These are phyloP conservation scores for Actenoides hombroni DNA, from an alignment of 2,113 vertebrate species.

Conservation along the genomic window DNA sequence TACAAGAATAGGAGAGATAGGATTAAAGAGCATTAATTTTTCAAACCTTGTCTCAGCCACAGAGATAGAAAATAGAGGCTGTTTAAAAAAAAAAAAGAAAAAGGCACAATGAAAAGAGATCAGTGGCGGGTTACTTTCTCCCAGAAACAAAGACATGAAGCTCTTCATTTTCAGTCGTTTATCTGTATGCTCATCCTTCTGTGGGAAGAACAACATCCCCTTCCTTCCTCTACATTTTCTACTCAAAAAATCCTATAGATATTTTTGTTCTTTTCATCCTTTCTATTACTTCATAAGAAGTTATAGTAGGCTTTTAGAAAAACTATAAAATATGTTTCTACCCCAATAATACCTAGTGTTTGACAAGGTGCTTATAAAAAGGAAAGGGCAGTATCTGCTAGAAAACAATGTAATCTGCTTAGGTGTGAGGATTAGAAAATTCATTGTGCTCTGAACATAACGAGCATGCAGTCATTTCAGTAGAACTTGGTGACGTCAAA, in stretches of 20 bases:
- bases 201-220: neutral
- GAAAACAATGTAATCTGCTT: conserved; percentile 39
- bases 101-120: neutral
- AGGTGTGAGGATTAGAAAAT: conserved; percentile 52
- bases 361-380: conserved; percentile 59
- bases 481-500: conserved; percentile 49
- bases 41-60: neutral
- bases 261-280: neutral
- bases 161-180: neutral
- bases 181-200: neutral
- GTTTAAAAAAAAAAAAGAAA: neutral
- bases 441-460: conserved; percentile 21
- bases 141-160: neutral
- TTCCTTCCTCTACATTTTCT: neutral
- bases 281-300: neutral
- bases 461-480: conserved; percentile 45
- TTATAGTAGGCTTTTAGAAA: conserved; percentile 32
- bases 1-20: neutral
- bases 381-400: conserved; percentile 55
- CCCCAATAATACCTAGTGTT: conserved; percentile 1
- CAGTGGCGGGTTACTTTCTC: neutral
- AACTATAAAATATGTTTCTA: conserved; percentile 37
- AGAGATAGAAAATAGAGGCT: neutral
- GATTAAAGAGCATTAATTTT: neutral
- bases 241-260: neutral